Base-by-base conservation (phyloP, 2,888 invertebrate genomes). In the Megastigmus dorsalis region DNA sequence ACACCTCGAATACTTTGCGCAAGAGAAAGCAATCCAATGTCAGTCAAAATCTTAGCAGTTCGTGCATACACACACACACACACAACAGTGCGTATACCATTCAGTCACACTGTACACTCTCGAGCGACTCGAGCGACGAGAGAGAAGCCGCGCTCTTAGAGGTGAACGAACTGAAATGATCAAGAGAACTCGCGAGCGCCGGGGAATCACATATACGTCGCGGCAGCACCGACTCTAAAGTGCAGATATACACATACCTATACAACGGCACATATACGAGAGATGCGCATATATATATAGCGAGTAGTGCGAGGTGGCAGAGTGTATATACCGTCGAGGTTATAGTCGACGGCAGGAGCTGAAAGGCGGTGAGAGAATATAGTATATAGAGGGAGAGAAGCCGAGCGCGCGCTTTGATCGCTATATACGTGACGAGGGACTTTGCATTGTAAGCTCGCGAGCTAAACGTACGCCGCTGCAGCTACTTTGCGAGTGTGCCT, bases 371-470 rank as follows among this genome's bases (percentile, higher is more conserved):
- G 74, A 45, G 62, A 43, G 45, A 63, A n/a, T n/a, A n/a, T n/a
- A n/a, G n/a, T n/a, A n/a, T n/a, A n/a, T n/a, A n/a, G n/a, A n/a
- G 54, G 15, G 69, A 7, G 10, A n/a, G 13, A 28, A 28, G 50
- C 28, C 28, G 3, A 18, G 3, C 65, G 76, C 78, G 84, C n/a
- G 79, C 84, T 84, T 85, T 85, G 84, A 85, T 84, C 85, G 81
- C 68, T 75, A n/a, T n/a, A n/a, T n/a, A 80, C 81, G 82, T 85
- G 86, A 86, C 85, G 83, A 79, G 83, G 80, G 82, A 81, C 78
- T 85, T 83, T 80, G 80, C 80, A 83, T 83, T 82, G 71, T 80
- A 60, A n/a, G n/a, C n/a, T n/a, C n/a, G n/a, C n/a, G n/a, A n/a
- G n/a, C n/a, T n/a, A n/a, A n/a, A n/a, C n/a, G n/a, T n/a, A n/a